A percentile compares a stretch with the other conserved stretches of the same genome.
These are phyloP conservation scores for Lucilia sericata DNA, from an alignment of 1,140 invertebrate genomes.

Conservation along the genomic window DNA sequence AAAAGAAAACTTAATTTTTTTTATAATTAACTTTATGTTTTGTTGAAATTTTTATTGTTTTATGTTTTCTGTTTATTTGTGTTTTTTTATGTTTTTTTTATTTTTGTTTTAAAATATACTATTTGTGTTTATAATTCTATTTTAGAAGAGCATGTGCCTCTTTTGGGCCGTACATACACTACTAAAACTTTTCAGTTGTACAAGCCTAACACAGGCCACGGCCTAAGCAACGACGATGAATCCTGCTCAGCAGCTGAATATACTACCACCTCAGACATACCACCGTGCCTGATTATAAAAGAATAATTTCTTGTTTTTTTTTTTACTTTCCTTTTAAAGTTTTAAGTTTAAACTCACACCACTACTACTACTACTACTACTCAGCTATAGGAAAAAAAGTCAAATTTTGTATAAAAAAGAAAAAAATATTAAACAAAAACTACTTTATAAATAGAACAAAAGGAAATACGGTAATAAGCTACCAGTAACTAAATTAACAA, in stretches of 20 bases:
- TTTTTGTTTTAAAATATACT: slow-evolving; percentile 47
- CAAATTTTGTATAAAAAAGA: not conserved
- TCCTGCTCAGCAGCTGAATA: slow-evolving; percentile 39
- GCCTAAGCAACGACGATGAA: slow-evolving; percentile 36
- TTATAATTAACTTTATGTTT: no score
- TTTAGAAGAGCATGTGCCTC: slow-evolving; percentile 74
- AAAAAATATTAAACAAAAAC: not conserved
- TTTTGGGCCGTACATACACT: slow-evolving; percentile 70
- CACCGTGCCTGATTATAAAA: slow-evolving; percentile 13
- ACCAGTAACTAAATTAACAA: not conserved
- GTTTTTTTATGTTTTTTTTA: slow-evolving; percentile 47
- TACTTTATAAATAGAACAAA: not conserved
- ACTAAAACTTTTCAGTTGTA: slow-evolving; percentile 64
- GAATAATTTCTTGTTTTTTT: not conserved
- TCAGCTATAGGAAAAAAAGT: not conserved
- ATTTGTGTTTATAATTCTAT: slow-evolving; percentile 63
- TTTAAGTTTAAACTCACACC: no score
- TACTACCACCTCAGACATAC: slow-evolving; percentile 33
- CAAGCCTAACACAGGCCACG: slow-evolving; percentile 48
- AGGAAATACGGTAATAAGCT: not conserved
- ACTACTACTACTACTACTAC: not conserved
- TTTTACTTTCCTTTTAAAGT: no score
- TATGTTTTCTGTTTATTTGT: not conserved
- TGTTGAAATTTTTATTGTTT: not conserved
- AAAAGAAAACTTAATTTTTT: not conserved